These are phyloP conservation scores for Turdus rufiventris DNA, from an alignment of 2,113 vertebrate genomes.

Conservation along the genomic window DNA sequence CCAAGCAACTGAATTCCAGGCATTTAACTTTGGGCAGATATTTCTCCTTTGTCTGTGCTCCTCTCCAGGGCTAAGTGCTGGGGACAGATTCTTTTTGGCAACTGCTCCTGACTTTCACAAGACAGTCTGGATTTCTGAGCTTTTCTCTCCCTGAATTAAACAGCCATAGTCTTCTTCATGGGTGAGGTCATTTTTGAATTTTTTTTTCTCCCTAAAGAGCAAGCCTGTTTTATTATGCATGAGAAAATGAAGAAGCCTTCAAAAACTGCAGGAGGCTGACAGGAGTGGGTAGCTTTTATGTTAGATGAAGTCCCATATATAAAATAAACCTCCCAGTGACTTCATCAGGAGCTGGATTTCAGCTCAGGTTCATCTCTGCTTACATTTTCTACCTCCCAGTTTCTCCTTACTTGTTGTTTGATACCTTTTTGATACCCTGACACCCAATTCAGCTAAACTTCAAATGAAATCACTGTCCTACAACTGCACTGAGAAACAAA, in stretches of 20 bases:
- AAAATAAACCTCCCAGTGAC: background rate
- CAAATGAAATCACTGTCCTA: background rate
- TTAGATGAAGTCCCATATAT: background rate
- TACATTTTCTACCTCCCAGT: background rate
- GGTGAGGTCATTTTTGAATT: background rate
- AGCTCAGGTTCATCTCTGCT: background rate
- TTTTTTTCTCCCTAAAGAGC: background rate
- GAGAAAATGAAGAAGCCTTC: slow-evolving; percentile 1
- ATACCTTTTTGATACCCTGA: background rate
- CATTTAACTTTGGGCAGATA: background rate
- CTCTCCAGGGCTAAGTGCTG: background rate
- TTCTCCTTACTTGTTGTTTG: background rate
- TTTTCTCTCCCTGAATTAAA: background rate
- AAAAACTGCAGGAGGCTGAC: background rate
- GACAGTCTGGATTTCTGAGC: background rate
- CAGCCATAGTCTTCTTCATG: background rate
- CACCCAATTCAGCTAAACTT: background rate
- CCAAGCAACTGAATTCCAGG: background rate
- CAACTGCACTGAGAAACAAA: background rate
- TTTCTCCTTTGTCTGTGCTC: background rate
- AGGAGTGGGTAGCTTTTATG: background rate
- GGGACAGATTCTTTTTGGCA: background rate
- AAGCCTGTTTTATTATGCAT: background rate
- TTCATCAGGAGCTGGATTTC: background rate
- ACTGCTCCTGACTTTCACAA: background rate